These are phyloP conservation scores for Diarsia rubi DNA, from an alignment of 2,888 invertebrate genomes.

Conservation along the genomic window DNA sequence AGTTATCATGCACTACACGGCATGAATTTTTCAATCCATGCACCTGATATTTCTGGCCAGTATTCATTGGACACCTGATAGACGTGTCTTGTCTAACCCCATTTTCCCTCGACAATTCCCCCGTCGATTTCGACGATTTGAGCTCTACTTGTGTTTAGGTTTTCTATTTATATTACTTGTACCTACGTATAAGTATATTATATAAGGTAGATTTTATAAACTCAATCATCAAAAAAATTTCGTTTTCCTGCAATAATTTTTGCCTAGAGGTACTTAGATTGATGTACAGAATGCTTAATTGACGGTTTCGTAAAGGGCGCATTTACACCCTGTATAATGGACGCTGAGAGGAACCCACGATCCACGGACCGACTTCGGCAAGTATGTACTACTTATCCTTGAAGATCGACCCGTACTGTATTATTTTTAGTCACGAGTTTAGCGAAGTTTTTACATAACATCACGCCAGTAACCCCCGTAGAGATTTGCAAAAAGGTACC, in stretches of 20 bases:
- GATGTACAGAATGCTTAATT: too few relatives aligned
- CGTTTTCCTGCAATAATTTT: too few relatives aligned
- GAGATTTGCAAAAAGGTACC: too few relatives aligned
- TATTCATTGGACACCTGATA: slow-evolving; percentile 41
- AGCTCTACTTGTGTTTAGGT: neutral
- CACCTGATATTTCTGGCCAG: slow-evolving; percentile 31
- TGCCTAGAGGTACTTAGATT: too few relatives aligned
- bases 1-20: neutral
- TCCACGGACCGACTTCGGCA: neutral
- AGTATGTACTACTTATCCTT: neutral
- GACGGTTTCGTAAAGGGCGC: too few relatives aligned
- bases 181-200: neutral
- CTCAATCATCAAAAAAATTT: too few relatives aligned
- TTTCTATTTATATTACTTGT: neutral
- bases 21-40: slow-evolving; percentile 14
- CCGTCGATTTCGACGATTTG: neutral
- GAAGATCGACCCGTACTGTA: neutral
- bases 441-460: neutral
- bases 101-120: neutral
- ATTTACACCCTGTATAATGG: neutral
- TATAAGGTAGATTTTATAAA: too few relatives aligned
- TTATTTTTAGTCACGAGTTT: neutral
- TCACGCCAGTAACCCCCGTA: too few relatives aligned
- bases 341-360: neutral
- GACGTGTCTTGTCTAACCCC: slow-evolving; percentile 11